Conservation (phyloP, 1,140 invertebrate genomes). For the Doryteuthis pealeii region DNA sequence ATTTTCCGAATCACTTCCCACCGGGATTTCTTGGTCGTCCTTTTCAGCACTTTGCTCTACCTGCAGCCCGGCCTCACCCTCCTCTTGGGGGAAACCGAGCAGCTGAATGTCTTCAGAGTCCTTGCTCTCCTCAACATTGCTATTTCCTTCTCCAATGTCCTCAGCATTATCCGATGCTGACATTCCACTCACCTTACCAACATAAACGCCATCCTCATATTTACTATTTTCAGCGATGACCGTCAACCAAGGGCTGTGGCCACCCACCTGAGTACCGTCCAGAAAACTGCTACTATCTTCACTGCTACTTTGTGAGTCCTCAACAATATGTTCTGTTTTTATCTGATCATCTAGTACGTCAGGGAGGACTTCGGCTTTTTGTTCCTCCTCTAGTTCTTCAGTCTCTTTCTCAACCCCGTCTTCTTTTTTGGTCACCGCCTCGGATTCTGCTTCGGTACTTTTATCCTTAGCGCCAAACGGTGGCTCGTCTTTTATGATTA, state of each 20-base stretch:
- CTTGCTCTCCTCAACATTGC: too few relatives aligned
- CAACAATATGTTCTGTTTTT: neutral
- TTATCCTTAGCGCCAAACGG: neutral
- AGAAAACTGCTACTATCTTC: too few relatives aligned
- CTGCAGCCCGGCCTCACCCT: too few relatives aligned
- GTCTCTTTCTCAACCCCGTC: neutral
- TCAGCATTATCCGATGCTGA: too few relatives aligned
- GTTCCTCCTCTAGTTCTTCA: neutral
- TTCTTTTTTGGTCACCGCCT: conserved; percentile 16
- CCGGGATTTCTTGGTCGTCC: neutral
- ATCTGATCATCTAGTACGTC: neutral
- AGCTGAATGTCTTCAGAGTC: too few relatives aligned
- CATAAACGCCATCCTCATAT: too few relatives aligned
- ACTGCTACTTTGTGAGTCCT: neutral
- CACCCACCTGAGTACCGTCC: too few relatives aligned
- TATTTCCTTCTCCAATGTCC: too few relatives aligned
- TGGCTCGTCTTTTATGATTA: conserved; percentile 24
- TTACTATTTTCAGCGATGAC: too few relatives aligned
- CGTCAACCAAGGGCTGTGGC: too few relatives aligned
- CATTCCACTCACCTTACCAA: too few relatives aligned
- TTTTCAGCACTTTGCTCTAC: neutral
- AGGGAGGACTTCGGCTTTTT: neutral
- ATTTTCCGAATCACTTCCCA: neutral
- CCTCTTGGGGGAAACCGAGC: too few relatives aligned
- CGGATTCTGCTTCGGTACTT: neutral